phyloP scores from a whole-genome alignment of 2,888 invertebrate species.

The Cyaniris semiargus region DNA sequence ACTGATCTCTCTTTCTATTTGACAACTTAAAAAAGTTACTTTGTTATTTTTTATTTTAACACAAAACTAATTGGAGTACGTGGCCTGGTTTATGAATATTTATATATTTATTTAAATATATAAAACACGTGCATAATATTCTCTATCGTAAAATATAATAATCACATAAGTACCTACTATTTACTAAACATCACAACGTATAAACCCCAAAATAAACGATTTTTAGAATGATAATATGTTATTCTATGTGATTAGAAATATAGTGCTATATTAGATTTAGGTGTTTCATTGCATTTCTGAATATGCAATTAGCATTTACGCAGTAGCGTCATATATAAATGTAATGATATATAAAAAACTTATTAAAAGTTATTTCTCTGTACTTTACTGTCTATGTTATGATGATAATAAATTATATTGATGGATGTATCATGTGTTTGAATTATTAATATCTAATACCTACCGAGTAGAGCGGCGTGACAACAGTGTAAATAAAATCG shows the following conservation, averaged over 20 bases:
- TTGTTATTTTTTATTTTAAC: too few relatives aligned
- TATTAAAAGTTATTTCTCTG: slow-evolving; percentile 1
- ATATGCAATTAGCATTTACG: neutral
- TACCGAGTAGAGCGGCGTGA: too few relatives aligned
- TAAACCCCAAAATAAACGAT: neutral
- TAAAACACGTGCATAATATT: too few relatives aligned
- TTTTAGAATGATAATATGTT: neutral
- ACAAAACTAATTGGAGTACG: too few relatives aligned
- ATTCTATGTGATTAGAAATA: neutral
- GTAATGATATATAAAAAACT: slow-evolving; percentile 7
- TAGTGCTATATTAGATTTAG: slow-evolving; percentile 28
- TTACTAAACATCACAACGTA: too few relatives aligned
- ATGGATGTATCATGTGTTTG: neutral
- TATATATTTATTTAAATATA: too few relatives aligned
- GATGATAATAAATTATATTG: slow-evolving; percentile 10
- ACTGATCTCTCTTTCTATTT: too few relatives aligned
- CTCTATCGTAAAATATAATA: too few relatives aligned
- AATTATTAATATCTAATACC: slow-evolving; percentile 4
- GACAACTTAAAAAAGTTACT: too few relatives aligned
- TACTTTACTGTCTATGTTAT: neutral
- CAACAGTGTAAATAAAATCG: too few relatives aligned
- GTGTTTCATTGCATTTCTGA: slow-evolving; percentile 21
- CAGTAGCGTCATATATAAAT: neutral
- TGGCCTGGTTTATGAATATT: too few relatives aligned
- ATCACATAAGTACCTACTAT: too few relatives aligned